A percentile compares a stretch with the other conserved stretches of the same genome.
Conservation (phyloP, 2,888 invertebrate genomes). For the Yponomeuta evonymella region DNA sequence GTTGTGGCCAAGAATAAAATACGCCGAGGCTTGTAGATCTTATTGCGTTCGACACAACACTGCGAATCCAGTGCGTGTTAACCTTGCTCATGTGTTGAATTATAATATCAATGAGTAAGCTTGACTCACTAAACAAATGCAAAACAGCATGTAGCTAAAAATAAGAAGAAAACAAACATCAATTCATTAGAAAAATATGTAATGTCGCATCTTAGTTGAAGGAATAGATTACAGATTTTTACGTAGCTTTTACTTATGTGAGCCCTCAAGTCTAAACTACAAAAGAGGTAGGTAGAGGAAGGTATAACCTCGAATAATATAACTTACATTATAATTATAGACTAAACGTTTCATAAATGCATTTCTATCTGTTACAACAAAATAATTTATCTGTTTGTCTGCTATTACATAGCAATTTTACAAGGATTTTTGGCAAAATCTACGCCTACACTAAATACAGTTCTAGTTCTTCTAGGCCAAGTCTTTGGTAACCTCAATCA, state of each 20-base stretch:
- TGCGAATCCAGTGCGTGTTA: background rate
- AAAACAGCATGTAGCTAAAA: background rate
- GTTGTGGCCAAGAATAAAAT: background rate
- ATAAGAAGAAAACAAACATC: background rate
- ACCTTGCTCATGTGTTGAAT: background rate
- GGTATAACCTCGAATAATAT: no score
- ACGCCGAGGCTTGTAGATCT: background rate
- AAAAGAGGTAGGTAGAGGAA: no score
- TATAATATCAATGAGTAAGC: background rate
- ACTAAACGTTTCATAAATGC: background rate
- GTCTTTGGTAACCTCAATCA: constrained; percentile 11
- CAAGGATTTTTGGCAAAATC: background rate
- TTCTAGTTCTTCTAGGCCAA: background rate
- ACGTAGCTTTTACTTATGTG: no score
- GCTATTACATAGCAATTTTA: background rate
- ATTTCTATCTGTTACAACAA: background rate
- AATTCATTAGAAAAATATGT: no score
- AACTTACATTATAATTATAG: no score
- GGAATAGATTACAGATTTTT: no score
- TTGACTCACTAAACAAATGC: background rate
- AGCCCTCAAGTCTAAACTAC: no score
- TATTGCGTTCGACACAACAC: background rate
- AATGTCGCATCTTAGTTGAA: no score
- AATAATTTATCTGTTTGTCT: background rate
- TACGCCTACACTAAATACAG: background rate